Base-by-base conservation (phyloP, 1,140 invertebrate genomes). In the Oscheius sp. region DNA sequence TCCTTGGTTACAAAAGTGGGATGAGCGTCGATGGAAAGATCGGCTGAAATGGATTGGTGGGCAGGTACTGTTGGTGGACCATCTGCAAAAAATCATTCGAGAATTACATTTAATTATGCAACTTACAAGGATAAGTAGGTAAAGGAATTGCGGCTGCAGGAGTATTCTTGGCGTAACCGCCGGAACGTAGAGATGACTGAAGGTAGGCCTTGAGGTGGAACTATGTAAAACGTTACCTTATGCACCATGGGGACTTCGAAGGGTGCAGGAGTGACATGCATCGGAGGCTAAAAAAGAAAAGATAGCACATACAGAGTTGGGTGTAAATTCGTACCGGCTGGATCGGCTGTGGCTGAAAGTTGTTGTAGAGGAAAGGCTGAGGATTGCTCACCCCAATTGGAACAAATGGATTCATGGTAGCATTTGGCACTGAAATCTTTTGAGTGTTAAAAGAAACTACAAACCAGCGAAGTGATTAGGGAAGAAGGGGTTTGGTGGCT, bases 401-500 rank as follows among this genome's bases (percentile, higher is more conserved):
- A 42, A 68, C 61, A 18, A 58, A 68, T 15, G 52, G 67, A 42
- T 68, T 55, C 10, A 65, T 45, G 2, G 67, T 29, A 0, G 36
- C 45, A 35, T 68, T 68, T 59, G 23, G 67, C 23, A 49, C 26
- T 32, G 64, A 13, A 34, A 36, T n/a, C n/a, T n/a, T n/a, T n/a
- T n/a, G n/a, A n/a, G n/a, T n/a, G n/a, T n/a, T n/a, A n/a, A n/a
- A n/a, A n/a, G n/a, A n/a, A n/a, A n/a, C n/a, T n/a, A n/a, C n/a
- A n/a, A n/a, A n/a, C n/a, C n/a, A n/a, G n/a, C n/a, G n/a, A n/a
- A n/a, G n/a, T n/a, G 67, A 58, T 38, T 32, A 15, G 67, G 67
- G 36, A 68, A 59, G 32, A 68, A 68, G 34, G 67, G 67, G 34
- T 68, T 68, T 45, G 67, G 36, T 18, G 67, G 67, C 23, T 55